phyloP scores from a whole-genome alignment of 2,113 vertebrate genomes.

The Pollimyrus isidori region DNA sequence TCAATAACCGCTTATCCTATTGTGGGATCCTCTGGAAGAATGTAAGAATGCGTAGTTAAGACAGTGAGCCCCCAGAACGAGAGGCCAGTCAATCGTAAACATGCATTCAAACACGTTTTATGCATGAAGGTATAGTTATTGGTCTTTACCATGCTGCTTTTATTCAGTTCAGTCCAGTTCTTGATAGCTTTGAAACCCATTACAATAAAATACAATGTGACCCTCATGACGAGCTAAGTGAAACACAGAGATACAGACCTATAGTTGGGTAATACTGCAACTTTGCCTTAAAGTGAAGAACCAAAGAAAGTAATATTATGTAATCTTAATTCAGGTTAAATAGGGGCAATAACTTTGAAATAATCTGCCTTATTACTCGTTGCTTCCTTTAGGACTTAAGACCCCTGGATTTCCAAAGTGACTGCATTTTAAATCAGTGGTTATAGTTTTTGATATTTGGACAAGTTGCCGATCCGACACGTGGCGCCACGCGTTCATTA shows the following conservation, averaged over 20 bases:
- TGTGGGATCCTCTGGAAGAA: background rate
- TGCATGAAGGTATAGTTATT: background rate
- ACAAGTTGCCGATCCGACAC: background rate
- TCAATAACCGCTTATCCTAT: background rate
- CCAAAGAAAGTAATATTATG: background rate
- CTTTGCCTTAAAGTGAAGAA: background rate
- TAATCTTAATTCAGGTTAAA: background rate
- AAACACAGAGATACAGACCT: background rate
- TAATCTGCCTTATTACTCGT: background rate
- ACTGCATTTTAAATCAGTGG: background rate
- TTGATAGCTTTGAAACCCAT: background rate
- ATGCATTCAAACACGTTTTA: background rate
- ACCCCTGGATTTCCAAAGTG: background rate
- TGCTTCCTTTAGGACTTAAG: background rate
- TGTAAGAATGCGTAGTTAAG: background rate
- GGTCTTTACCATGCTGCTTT: background rate
- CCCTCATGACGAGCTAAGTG: background rate
- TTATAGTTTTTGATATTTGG: background rate
- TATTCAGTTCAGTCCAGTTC: background rate
- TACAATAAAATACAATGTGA: background rate
- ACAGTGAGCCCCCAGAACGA: background rate
- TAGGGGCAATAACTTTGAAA: background rate
- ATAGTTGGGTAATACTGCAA: background rate
- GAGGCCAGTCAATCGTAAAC: background rate
- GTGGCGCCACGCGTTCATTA: background rate